Evolutionary conservation across 2,113 vertebrate genomes (phyloP).

Genomic region (Callithrix jacchus): DNA sequence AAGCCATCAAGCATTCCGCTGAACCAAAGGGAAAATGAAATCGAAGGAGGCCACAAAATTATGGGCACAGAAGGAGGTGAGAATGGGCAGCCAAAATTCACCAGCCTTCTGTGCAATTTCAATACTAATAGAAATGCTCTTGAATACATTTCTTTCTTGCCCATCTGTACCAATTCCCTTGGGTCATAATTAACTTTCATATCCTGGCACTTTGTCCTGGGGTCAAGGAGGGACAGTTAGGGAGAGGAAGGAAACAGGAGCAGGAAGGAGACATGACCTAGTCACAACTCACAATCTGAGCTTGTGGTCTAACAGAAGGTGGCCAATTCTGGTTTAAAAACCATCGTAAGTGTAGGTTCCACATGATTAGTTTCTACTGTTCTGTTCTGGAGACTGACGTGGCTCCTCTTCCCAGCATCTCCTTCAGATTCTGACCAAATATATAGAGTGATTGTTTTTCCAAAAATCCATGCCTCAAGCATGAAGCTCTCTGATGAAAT

Average conservation of each 20-base stretch:
- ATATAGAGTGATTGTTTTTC: background rate
- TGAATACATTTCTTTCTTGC: background rate
- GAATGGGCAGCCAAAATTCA: background rate
- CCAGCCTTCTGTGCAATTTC: background rate
- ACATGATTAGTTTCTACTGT: background rate
- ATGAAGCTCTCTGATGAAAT: background rate
- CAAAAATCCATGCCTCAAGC: background rate
- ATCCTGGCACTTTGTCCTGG: background rate
- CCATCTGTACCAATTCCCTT: background rate
- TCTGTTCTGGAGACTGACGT: background rate
- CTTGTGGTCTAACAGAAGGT: background rate
- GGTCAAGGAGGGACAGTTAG: background rate
- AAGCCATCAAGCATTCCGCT: background rate
- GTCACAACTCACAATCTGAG: background rate
- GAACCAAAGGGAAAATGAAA: background rate
- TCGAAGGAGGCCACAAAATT: background rate
- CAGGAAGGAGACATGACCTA: background rate
- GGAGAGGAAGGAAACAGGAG: background rate
- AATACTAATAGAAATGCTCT: background rate
- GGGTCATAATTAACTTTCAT: background rate
- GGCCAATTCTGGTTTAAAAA: background rate
- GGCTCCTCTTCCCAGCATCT: background rate
- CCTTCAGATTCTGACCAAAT: background rate
- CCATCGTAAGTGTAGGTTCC: background rate
- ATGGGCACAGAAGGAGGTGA: background rate